These are phyloP conservation scores for Frankliniella fusca DNA, from an alignment of 2,888 invertebrate species.

Conservation along the genomic window DNA sequence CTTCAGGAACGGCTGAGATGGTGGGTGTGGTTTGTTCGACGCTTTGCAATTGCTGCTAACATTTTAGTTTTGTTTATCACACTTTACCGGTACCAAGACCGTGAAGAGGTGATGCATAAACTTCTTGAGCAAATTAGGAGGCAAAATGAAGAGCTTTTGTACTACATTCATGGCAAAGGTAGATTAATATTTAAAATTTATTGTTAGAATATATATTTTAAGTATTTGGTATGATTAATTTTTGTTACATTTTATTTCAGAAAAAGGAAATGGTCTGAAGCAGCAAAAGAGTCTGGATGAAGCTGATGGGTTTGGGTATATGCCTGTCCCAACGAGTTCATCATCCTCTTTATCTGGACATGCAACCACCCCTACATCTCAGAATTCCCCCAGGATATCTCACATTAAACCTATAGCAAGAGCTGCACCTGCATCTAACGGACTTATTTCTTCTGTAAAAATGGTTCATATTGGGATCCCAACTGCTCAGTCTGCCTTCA, in stretches of 20 bases:
- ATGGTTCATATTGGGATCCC: not conserved
- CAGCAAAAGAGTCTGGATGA: not conserved
- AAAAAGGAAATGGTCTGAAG: not conserved
- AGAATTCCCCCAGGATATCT: not conserved
- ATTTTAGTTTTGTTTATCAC: not conserved
- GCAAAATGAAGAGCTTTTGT: not conserved
- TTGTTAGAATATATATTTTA: not conserved
- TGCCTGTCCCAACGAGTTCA: not conserved
- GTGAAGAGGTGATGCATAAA: slow-evolving; percentile 11
- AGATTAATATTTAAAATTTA: not conserved
- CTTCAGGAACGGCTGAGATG: not conserved
- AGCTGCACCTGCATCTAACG: not conserved
- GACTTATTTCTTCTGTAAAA: not conserved
- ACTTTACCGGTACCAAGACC: not conserved
- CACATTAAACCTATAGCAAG: not conserved
- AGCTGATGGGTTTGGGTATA: not conserved
- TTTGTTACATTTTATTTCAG: not conserved
- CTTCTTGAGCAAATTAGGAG: not conserved
- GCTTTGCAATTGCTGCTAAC: not conserved
- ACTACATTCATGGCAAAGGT: not conserved
- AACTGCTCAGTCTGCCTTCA: not conserved
- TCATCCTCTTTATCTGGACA: not conserved
- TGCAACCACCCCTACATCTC: not conserved
- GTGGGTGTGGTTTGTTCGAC: not conserved
- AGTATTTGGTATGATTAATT: not conserved